Conservation (phyloP, 1,140 invertebrate species). For the Penaeus vannamei region DNA sequence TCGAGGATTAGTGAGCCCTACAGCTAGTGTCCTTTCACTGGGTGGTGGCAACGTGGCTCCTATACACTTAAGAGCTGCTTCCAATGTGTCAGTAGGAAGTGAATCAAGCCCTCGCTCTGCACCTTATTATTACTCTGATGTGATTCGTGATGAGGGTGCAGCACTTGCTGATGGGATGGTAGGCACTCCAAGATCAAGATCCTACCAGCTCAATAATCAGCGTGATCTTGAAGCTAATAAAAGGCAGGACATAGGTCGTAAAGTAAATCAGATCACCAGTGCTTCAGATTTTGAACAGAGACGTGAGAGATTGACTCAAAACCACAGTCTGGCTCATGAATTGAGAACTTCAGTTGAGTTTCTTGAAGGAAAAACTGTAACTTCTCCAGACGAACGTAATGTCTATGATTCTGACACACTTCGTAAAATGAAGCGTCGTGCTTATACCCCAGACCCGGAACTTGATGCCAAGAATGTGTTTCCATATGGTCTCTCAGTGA, state of each 20-base stretch:
- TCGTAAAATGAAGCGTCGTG: slow-evolving; percentile 61
- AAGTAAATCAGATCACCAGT: slow-evolving; percentile 81
- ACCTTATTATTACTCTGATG: slow-evolving; percentile 68
- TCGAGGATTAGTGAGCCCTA: slow-evolving; percentile 62
- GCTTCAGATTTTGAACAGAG: slow-evolving; percentile 59
- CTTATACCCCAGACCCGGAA: slow-evolving; percentile 62
- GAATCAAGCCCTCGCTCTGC: slow-evolving; percentile 68
- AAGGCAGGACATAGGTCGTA: slow-evolving; percentile 81
- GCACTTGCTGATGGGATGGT: slow-evolving; percentile 41
- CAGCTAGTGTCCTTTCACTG: slow-evolving; percentile 56
- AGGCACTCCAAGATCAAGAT: slow-evolving; percentile 58
- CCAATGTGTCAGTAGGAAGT: slow-evolving; percentile 64
- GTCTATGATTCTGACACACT: slow-evolving; percentile 70
- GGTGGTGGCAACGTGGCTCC: slow-evolving; percentile 35
- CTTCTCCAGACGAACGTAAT: slow-evolving; percentile 68
- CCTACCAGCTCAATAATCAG: slow-evolving; percentile 68
- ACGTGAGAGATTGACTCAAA: slow-evolving; percentile 43
- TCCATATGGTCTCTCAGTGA: slow-evolving; percentile 66
- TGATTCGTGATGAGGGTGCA: slow-evolving; percentile 61
- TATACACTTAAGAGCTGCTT: slow-evolving; percentile 57
- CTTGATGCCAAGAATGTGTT: slow-evolving; percentile 67
- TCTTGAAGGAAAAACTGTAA: slow-evolving; percentile 68
- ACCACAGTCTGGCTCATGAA: slow-evolving; percentile 60
- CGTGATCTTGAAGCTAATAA: slow-evolving; percentile 74
- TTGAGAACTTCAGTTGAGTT: slow-evolving; percentile 68